These are phyloP conservation scores for Rhagologus leucostigma DNA, from an alignment of 2,113 vertebrate species.

Conservation along the genomic window DNA sequence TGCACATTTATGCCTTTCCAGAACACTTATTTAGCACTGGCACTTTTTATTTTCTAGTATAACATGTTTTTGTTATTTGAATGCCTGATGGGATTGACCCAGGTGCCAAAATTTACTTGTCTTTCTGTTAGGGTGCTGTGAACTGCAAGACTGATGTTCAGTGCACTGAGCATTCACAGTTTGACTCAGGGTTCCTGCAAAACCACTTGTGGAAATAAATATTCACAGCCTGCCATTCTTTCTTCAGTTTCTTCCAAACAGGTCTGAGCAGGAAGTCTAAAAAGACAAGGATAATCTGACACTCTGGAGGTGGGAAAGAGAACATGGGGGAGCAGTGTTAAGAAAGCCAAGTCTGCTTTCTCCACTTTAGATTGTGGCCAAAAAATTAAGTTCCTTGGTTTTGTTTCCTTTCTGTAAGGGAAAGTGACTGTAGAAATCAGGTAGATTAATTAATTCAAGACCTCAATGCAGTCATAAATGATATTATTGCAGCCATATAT, in stretches of 20 bases:
- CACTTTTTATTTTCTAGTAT: neutral
- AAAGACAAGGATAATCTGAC: neutral
- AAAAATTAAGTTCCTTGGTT: neutral
- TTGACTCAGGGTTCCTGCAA: neutral
- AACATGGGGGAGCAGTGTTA: neutral
- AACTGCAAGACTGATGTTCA: neutral
- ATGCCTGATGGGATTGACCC: neutral
- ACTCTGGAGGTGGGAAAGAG: neutral
- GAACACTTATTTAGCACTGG: neutral
- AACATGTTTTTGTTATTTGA: neutral
- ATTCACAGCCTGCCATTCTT: neutral
- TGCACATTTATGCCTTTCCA: neutral
- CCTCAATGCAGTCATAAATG: neutral
- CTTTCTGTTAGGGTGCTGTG: neutral
- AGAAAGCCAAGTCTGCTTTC: neutral
- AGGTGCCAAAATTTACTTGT: neutral
- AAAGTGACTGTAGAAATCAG: neutral
- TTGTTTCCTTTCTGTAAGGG: neutral
- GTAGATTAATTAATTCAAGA: neutral
- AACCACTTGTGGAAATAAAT: neutral
- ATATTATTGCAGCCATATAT: neutral
- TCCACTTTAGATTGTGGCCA: neutral
- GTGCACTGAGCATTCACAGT: neutral
- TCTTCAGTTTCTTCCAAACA: neutral
- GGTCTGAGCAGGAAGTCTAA: neutral